Base-by-base conservation (phyloP, 2,113 vertebrate species). In the Calyptomena viridis region DNA sequence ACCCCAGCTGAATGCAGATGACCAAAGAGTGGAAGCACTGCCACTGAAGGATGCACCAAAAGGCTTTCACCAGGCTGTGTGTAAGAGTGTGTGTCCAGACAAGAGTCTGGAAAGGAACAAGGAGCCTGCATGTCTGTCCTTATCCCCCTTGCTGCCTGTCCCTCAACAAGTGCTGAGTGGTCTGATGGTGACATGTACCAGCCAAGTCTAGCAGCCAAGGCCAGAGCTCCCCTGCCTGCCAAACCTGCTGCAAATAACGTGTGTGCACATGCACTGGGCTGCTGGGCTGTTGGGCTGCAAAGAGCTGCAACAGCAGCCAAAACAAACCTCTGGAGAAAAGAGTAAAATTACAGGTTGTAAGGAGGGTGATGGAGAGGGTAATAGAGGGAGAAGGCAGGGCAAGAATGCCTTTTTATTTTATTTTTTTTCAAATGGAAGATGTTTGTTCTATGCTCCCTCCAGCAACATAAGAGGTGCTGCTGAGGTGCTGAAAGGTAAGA, bases 21-120 rank as follows among this genome's bases (percentile, higher is more conserved):
- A 31, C 6, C 0, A 0, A 92, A 42, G 30, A 40, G 71, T 31
- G 56, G 24, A 55, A 84, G 21, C n/a, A 13, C 18, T 14, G 13
- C 27, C 2, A 0, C 18, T 1, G 0, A 44, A 30, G 27, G 40
- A 12, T 25, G 56, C n/a, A 9, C 18, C 0, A 0, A 28, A 25
- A 23, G n/a, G 31, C 13, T 17, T 27, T 19, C 22, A 40, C 12
- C 1, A 1, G 24, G 17, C 35, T 59, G 13, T 7, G 19, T 13
- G 25, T 33, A 7, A n/a, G 13, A 11, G 2, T 7, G 6, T 24
- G 25, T 10, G 3, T 72, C 27, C 69, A 72, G 19, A 6, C 4
- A 0, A 0, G 11, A 33, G 16, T 8, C 39, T 35, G 23, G 35
- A 30, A 10, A 14, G 9, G 11, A 68, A 3, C 24, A 42, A 67